Base-by-base conservation (phyloP, 2,113 vertebrate species). In the Scartelaos histophorus region DNA sequence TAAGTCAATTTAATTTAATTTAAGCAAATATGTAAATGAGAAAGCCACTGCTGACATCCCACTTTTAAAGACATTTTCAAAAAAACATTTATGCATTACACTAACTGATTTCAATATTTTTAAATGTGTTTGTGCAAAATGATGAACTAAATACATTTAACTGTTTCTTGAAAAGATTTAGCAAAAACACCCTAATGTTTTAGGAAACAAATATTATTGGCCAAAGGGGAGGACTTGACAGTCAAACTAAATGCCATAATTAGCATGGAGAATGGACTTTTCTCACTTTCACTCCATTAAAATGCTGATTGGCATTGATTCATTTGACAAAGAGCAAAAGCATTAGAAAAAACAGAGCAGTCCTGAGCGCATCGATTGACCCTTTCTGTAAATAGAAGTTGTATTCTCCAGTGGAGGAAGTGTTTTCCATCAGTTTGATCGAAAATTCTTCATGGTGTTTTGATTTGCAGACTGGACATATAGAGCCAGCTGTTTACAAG, bases 201-300 rank as follows among this genome's bases (percentile, higher is more conserved):
- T 2, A 4, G 61, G 17, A 64, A 21, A 38, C 61, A 51, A 57
- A 57, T 43, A 49, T 3, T n/a, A 17, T 21, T 19, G 38, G 2
- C 68, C 24, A 60, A 24, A 54, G 24, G 67, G 38, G 64, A 57
- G 35, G 4, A 2, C 29, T 1, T 5, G 53, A 64, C 68, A 61
- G 13, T 29, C 24, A 71, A 25, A 81, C 64, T 75, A 82, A 85
- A 86, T 81, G 74, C 60, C 78, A 87, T 57, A 70, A 81, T 88
- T 82, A 80, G n/a, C 74, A 53, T 53, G 51, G 34, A 74, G 43
- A 46, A 51, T 0, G 3, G 15, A 16, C 47, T 69, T 24, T 69
- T 24, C 47, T 24, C 13, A 25, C n/a, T 73, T 70, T 68, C 67
- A 80, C 66, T 75, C 71, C 77, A 78, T 85, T 74, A 78, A 82